Conservation (phyloP, 2,888 invertebrate genomes). For the Sphinx pinastri region DNA sequence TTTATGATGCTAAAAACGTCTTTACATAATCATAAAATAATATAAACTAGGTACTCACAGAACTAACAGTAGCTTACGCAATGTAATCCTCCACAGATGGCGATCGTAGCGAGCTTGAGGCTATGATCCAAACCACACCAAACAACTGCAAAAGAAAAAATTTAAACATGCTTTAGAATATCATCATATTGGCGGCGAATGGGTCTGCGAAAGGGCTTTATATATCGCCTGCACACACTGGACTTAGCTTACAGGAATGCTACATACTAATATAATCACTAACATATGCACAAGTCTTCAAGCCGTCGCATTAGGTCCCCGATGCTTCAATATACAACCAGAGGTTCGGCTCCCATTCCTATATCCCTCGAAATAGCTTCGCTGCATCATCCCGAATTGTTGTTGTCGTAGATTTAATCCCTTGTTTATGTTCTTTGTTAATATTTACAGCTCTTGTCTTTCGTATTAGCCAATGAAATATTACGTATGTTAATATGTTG, state of each 20-base stretch:
- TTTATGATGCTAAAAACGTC: slow-evolving; percentile 32
- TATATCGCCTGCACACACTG: slow-evolving; percentile 80
- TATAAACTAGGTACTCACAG: slow-evolving; percentile 57
- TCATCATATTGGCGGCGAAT: slow-evolving; percentile 68
- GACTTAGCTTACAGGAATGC: slow-evolving; percentile 80
- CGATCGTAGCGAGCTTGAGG: slow-evolving; percentile 84
- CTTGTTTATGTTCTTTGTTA: slow-evolving; percentile 28
- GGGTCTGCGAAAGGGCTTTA: slow-evolving; percentile 75
- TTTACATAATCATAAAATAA: slow-evolving; percentile 28
- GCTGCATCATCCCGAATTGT: slow-evolving; percentile 37
- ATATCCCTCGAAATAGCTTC: slow-evolving; percentile 59
- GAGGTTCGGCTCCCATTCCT: slow-evolving; percentile 39
- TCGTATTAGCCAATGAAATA: slow-evolving; percentile 26
- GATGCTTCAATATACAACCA: slow-evolving; percentile 41
- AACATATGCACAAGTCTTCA: slow-evolving; percentile 74
- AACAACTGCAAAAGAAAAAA: slow-evolving; percentile 85
- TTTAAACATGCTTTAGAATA: slow-evolving; percentile 83
- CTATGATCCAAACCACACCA: slow-evolving; percentile 85
- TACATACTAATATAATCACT: slow-evolving; percentile 64
- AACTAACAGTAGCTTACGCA: slow-evolving; percentile 78
- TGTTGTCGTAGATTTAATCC: slow-evolving; percentile 40
- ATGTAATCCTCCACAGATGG: slow-evolving; percentile 84
- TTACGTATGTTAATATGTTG: background rate
- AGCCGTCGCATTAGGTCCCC: slow-evolving; percentile 74
- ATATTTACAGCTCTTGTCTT: slow-evolving; percentile 28